Conservation (phyloP, 2,888 invertebrate genomes). For the Oxycera nigricornis region DNA sequence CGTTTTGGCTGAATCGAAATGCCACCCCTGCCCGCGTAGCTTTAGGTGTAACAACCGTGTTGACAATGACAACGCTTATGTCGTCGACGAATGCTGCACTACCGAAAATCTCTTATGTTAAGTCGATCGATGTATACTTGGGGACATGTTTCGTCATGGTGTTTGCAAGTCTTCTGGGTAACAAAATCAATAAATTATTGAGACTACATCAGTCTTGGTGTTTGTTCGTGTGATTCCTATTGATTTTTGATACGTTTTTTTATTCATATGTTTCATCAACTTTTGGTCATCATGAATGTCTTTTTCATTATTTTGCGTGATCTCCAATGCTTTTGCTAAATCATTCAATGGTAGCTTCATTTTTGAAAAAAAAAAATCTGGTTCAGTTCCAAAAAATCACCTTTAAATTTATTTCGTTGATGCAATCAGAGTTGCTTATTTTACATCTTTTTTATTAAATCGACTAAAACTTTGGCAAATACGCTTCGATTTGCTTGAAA, state of each 20-base stretch:
- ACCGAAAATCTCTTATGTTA: slow-evolving; percentile 98
- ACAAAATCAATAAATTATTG: slow-evolving; percentile 55
- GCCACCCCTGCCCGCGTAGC: slow-evolving; percentile 94
- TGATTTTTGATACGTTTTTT: no score
- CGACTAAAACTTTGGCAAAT: no score
- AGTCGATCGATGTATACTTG: slow-evolving; percentile 96
- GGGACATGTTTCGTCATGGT: slow-evolving; percentile 99
- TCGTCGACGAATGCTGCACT: slow-evolving; percentile 95
- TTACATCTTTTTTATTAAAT: no score
- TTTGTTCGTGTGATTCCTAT: background rate
- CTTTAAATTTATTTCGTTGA: no score
- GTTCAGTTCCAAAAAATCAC: no score
- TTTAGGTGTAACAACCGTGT: slow-evolving; percentile 92
- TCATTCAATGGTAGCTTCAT: background rate
- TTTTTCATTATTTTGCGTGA: no score
- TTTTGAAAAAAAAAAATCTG: no score
- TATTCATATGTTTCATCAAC: no score
- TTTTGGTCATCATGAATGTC: no score
- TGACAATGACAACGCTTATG: slow-evolving; percentile 98
- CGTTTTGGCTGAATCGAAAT: slow-evolving; percentile 95
- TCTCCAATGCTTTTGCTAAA: no score
- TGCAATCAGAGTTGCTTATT: no score
- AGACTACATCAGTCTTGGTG: background rate
- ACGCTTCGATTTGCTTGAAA: no score
- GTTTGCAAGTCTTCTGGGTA: slow-evolving; percentile 95